Percentiles rank a stretch among this genome's conserved stretches.
These are phyloP conservation scores for Hycleus phaleratus DNA, from an alignment of 1,140 invertebrate genomes.

Conservation along the genomic window DNA sequence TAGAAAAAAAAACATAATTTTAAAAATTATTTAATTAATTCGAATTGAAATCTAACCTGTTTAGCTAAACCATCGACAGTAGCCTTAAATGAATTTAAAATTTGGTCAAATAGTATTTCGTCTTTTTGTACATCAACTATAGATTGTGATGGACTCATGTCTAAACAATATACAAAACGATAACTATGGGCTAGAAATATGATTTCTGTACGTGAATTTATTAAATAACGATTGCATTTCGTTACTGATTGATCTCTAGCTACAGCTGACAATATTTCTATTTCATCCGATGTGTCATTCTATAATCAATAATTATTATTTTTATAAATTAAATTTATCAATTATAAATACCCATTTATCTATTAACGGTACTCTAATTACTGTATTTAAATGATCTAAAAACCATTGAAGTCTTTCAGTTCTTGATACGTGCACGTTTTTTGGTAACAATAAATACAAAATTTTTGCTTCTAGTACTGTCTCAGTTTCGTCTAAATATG, in stretches of 20 bases:
- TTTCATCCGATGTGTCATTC: slow-evolving; percentile 43
- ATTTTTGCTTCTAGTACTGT: slow-evolving; percentile 51
- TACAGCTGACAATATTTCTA: slow-evolving; percentile 58
- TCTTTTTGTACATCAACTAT: slow-evolving; percentile 64
- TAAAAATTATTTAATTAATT: slow-evolving; percentile 6
- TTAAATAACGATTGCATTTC: slow-evolving; percentile 50
- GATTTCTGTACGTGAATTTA: slow-evolving; percentile 45
- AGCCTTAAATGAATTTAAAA: slow-evolving; percentile 53
- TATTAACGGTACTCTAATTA: slow-evolving; percentile 46
- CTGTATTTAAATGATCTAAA: slow-evolving; percentile 58
- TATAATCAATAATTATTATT: slow-evolving; percentile 17
- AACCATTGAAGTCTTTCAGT: slow-evolving; percentile 71
- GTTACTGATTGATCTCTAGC: slow-evolving; percentile 51
- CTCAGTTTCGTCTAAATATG: slow-evolving; percentile 21
- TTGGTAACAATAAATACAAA: slow-evolving; percentile 65
- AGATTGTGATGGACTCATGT: slow-evolving; percentile 72
- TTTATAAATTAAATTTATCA: background rate
- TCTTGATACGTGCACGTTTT: slow-evolving; percentile 65
- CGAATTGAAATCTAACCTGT: slow-evolving; percentile 49
- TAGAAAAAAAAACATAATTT: slow-evolving; percentile 39
- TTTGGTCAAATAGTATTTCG: slow-evolving; percentile 62
- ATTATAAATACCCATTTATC: slow-evolving; percentile 31
- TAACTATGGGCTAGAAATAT: slow-evolving; percentile 54
- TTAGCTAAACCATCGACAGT: slow-evolving; percentile 56
- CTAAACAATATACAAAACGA: slow-evolving; percentile 67